These are phyloP conservation scores for Paradisaea rubra DNA, from an alignment of 2,113 vertebrate species.

Conservation along the genomic window DNA sequence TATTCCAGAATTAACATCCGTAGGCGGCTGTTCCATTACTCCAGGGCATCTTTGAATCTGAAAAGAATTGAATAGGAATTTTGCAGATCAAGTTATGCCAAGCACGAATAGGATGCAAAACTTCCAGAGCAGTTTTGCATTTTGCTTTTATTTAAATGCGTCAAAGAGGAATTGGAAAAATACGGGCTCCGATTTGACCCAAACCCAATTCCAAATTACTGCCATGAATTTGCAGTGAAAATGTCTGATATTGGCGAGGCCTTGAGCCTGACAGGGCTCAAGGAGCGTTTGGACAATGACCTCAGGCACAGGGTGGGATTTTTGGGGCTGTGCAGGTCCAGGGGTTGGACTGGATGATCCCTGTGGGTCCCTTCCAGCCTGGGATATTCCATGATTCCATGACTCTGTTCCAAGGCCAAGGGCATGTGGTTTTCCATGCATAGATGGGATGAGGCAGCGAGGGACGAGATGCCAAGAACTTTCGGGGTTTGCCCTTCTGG, in stretches of 20 bases:
- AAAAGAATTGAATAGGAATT: background rate
- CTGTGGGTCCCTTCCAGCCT: background rate
- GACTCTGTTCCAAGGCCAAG: background rate
- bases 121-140: background rate
- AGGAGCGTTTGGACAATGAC: accelerated
- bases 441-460: background rate
- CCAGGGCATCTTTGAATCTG: background rate
- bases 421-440: background rate
- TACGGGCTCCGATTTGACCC: accelerated
- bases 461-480: background rate
- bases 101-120: background rate
- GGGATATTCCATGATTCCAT: background rate
- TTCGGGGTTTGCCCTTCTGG: background rate
- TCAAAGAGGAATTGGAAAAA: background rate
- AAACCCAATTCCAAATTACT: accelerated
- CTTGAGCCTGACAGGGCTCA: background rate
- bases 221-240: accelerated
- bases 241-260: background rate
- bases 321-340: background rate
- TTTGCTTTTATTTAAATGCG: background rate
- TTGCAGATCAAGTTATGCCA: background rate
- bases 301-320: accelerated
- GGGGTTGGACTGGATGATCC: background rate
- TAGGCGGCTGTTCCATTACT: background rate
- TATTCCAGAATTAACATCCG: background rate